Base-by-base conservation (phyloP, 2,888 invertebrate genomes). In the Diachrysia chrysitis region DNA sequence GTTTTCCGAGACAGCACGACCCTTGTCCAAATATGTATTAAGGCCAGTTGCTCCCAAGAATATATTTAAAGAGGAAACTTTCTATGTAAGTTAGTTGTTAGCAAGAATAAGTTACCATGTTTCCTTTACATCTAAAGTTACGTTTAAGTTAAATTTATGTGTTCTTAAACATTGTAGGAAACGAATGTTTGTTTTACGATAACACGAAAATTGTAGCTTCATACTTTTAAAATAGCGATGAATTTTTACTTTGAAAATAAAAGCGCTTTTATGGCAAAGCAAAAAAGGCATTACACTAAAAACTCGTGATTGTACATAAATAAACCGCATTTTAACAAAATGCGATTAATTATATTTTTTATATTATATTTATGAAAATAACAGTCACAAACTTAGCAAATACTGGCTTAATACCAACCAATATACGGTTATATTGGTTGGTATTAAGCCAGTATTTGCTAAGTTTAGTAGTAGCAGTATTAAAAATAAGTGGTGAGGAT, bases 41-140 rank as follows among this genome's bases (percentile, higher is more conserved):
- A 56, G 59, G 54, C 9, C 54, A 68, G 72, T 51, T 48, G 72
- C 72, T 69, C 29, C 69, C 32, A 32, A 46, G 71, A 81, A 79
- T 81, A 79, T 81, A 78, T 71, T 72, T 69, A 74, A 73, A 51
- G 32, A 42, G 56, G 59, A 56, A 29, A 54, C 59, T 54, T 66
- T 37, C 17, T 51, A 12, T 19, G 48, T 51, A 21, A 51, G 21
- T 51, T 51, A 51, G 12, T n/a, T 54, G 61, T 76, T 53, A 72
- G 61, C 66, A 62, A 25, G 56, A 46, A 62, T 60, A 21, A 51
- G 48, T 51, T 51, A 51, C 48, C 9, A 21, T 12, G 19, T 19
- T 17, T 19, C 48, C 16, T 51, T 21, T 21, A 21, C 48, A 10
- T 10, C 19, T 48, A n/a, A 48, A 19, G 19, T 48, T 46, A 6